A percentile compares a stretch with the other conserved stretches of the same genome.
These are phyloP conservation scores for Corythaixoides concolor DNA, from an alignment of 2,113 vertebrate genomes.

Conservation along the genomic window DNA sequence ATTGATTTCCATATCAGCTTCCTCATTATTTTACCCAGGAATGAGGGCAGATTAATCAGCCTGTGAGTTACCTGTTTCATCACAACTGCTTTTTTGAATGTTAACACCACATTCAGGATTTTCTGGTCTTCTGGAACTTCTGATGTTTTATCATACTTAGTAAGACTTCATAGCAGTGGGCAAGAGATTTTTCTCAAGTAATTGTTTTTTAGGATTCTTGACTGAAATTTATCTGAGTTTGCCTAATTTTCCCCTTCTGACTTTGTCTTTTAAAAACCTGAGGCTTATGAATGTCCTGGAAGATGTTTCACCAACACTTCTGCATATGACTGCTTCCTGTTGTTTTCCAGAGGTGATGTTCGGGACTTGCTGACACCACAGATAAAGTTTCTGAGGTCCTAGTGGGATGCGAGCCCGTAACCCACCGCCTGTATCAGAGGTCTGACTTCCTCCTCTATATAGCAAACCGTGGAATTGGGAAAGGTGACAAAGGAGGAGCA, in stretches of 20 bases:
- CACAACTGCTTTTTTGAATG: background rate
- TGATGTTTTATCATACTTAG: background rate
- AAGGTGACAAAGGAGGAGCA: background rate
- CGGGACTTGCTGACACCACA: background rate
- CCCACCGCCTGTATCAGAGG: background rate
- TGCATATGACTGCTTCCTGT: background rate
- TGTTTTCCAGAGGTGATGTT: background rate
- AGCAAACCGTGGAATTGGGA: accelerated
- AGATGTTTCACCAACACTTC: background rate
- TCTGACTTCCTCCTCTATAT: background rate
- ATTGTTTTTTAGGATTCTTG: background rate
- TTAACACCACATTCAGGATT: background rate
- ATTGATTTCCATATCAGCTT: background rate
- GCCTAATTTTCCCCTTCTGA: background rate
- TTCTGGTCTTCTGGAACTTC: background rate
- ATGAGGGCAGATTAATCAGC: background rate
- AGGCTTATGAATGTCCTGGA: background rate
- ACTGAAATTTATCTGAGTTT: background rate
- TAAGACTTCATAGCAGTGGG: background rate
- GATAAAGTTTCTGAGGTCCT: accelerated
- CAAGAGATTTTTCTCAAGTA: background rate
- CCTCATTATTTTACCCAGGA: background rate
- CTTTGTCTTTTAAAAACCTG: background rate
- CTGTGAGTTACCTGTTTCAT: background rate
- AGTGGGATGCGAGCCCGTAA: background rate